Evolutionary conservation across 2,888 invertebrate species (phyloP), one percentile per base, ranked within the genome.

Genomic region (Seladonia tumulorum): DNA sequence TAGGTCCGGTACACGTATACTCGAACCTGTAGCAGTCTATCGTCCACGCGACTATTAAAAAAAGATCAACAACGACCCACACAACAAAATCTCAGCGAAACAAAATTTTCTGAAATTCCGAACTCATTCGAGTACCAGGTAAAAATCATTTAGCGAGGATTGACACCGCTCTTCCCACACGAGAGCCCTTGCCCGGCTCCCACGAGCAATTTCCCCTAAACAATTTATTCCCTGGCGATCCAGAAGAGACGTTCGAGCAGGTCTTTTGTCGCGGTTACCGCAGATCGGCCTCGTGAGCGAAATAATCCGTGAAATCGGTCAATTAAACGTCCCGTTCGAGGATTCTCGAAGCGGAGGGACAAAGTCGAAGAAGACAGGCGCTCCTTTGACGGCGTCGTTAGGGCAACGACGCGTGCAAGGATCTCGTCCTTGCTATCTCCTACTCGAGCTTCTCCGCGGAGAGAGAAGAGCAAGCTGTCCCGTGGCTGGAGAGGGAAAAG

Each of bases 261-360:
- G 57, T 16, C 77, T n/a, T 63, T 42, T 35, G 47, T 78, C 53
- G 29, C 78, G 16, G 71, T n/a, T 39, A 77, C 49, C 77, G 63
- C 75, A 5, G 35, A 35, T 39, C 18, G 25, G 14, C 66, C 68
- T 74, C 63, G 35, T 16, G 42, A 35, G 57, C 73, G 91, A 89
- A 91, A 90, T 91, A 90, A 92, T 89, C 91, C 91, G 89, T 92
- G 81, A 92, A 91, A 92, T 92, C 91, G 89, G 87, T 89, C 92
- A 92, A 92, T 92, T 91, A 92, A 91, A 82, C 81, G 79, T 87
- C 87, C 81, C 85, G 80, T 79, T 79, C 76, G 71, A 81, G 81
- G 73, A 90, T 73, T 75, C 77, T 70, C 77, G 42, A 63, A 79
- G 63, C 29, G 35, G 73, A 60, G 63, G 77, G 73, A 75, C 12